A percentile compares a stretch with the other conserved stretches of the same genome.
Conservation (phyloP, 2,888 invertebrate genomes). For the Eutolmus rufibarbis region DNA sequence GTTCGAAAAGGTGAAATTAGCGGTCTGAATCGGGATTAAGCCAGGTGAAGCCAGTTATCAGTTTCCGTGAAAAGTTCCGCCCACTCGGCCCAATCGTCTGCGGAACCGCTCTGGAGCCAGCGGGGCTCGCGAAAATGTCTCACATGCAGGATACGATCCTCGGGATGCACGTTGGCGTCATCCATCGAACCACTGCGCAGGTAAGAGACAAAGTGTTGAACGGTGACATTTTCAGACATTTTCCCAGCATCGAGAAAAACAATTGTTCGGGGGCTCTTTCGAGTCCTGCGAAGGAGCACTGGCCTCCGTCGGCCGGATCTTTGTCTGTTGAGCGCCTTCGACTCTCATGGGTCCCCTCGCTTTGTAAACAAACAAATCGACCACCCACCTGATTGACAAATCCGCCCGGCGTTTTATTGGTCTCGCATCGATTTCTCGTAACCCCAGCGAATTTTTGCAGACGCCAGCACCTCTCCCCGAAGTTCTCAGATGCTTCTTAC, state of each 20-base stretch:
- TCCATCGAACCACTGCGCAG: slow-evolving; percentile 35
- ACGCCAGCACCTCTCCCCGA: neutral
- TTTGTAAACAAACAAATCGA: slow-evolving; percentile 33
- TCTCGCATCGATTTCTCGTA: slow-evolving; percentile 32
- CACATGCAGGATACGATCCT: slow-evolving; percentile 38
- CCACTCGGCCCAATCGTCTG: neutral
- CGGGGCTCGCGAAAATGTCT: neutral
- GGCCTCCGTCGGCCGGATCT: neutral
- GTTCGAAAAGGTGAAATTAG: neutral
- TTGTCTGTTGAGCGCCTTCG: neutral
- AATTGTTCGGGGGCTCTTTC: neutral
- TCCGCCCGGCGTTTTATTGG: neutral
- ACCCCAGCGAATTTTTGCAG: neutral
- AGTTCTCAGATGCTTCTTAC: neutral
- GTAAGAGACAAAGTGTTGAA: neutral
- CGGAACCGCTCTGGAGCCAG: neutral
- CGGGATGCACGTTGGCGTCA: slow-evolving; percentile 28
- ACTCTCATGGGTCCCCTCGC: neutral
- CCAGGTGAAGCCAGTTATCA: neutral
- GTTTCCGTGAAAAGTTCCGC: slow-evolving; percentile 19
- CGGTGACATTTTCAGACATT: neutral
- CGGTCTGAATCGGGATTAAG: neutral
- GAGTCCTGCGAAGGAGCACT: neutral
- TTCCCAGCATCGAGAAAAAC: neutral
- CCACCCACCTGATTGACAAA: neutral